Percentiles rank a stretch among this genome's conserved stretches.
These are phyloP conservation scores for Sphaerodactylus townsendi DNA, from an alignment of 2,113 vertebrate genomes.

Conservation along the genomic window DNA sequence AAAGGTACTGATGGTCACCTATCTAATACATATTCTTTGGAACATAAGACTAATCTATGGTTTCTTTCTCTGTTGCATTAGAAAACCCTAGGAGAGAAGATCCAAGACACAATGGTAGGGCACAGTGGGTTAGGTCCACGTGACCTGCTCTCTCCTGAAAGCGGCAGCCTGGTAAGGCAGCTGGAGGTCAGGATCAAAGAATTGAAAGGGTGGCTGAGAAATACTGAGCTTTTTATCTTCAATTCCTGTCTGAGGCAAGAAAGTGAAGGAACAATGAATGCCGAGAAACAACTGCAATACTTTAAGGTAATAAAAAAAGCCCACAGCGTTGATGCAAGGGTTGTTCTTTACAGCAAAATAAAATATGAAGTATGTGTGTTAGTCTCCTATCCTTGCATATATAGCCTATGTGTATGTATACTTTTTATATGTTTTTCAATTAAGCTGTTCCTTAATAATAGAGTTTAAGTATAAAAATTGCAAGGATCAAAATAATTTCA, in stretches of 20 bases:
- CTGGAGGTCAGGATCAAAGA: conserved; percentile 95
- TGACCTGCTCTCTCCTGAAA: conserved; percentile 89
- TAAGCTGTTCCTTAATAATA: background rate
- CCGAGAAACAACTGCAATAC: conserved; percentile 87
- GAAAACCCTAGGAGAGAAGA: conserved; percentile 85
- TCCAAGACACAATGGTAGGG: conserved; percentile 75
- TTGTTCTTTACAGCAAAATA: conserved; percentile 64
- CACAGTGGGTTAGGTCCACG: conserved; percentile 74
- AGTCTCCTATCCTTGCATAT: conserved; percentile 55
- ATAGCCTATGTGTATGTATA: conserved; percentile 53
- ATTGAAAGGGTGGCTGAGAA: conserved; percentile 94
- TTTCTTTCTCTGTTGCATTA: conserved; percentile 76
- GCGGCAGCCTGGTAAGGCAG: conserved; percentile 89
- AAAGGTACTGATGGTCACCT: conserved; percentile 15
- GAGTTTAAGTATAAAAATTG: background rate
- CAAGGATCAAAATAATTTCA: conserved; percentile 3
- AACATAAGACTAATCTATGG: conserved; percentile 65
- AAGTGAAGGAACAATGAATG: conserved; percentile 79
- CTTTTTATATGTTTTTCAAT: conserved; percentile 22
- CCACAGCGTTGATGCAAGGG: conserved; percentile 62
- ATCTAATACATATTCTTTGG: conserved; percentile 38
- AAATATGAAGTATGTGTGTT: conserved; percentile 66
- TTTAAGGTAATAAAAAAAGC: conserved; percentile 90
- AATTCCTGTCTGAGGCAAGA: conserved; percentile 93
- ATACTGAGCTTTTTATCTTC: conserved; percentile 98